A percentile compares a stretch with the other conserved stretches of the same genome.
phyloP scores from a whole-genome alignment of 1,140 invertebrate species.

The Drosophila serrata region DNA sequence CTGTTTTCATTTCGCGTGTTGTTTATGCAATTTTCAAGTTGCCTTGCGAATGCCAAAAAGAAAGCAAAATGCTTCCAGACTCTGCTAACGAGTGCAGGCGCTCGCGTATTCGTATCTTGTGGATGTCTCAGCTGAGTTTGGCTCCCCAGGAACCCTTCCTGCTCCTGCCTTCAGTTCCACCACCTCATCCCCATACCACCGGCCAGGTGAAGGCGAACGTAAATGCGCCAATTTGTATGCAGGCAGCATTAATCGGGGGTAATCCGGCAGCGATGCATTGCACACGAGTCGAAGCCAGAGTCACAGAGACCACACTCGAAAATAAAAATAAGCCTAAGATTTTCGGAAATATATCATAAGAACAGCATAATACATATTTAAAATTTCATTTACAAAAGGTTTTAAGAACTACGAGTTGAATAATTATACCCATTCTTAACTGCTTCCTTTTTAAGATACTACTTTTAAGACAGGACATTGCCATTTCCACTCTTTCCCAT shows the following conservation, averaged over 20 bases:
- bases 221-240: conserved; percentile 84
- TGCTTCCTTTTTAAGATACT: not conserved
- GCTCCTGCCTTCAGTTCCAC: not conserved
- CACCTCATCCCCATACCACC: not conserved
- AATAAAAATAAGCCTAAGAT: not conserved
- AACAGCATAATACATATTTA: not conserved
- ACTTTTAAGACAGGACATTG: too few relatives aligned
- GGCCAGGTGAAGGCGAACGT: conserved; percentile 35
- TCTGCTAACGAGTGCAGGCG: conserved; percentile 72
- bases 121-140: conserved; percentile 41
- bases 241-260: conserved; percentile 79
- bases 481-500: too few relatives aligned
- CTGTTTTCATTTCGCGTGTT: conserved; percentile 66
- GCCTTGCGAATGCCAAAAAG: conserved; percentile 47
- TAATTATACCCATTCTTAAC: not conserved
- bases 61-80: conserved; percentile 52
- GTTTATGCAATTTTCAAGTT: conserved; percentile 72
- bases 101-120: conserved; percentile 72
- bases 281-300: conserved; percentile 28
- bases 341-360: not conserved
- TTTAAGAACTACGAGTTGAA: not conserved
- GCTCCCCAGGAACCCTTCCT: conserved; percentile 48
- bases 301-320: conserved; percentile 1
- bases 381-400: not conserved
- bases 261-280: conserved; percentile 76